A percentile compares a stretch with the other conserved stretches of the same genome.
phyloP scores from a whole-genome alignment of 2,888 invertebrate genomes.

The Vandiemenella viatica region DNA sequence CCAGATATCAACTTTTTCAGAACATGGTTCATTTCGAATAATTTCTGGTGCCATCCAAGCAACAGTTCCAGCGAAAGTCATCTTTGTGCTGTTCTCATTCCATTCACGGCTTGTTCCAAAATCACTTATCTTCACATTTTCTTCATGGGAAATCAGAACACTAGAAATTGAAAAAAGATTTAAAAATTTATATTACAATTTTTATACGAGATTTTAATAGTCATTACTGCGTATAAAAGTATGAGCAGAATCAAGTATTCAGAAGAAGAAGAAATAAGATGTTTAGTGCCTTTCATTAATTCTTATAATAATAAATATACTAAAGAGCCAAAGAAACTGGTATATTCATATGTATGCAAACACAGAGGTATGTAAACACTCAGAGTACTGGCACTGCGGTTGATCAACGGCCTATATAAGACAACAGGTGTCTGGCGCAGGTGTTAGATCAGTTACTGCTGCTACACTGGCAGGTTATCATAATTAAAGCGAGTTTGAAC shows the following conservation, averaged over 20 bases:
- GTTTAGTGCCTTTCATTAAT: too few relatives aligned
- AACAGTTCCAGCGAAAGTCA: slow-evolving; percentile 97
- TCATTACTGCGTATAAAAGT: slow-evolving; percentile 4
- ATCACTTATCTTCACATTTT: slow-evolving; percentile 88
- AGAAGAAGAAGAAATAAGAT: neutral
- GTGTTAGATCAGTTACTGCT: too few relatives aligned
- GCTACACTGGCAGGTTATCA: too few relatives aligned
- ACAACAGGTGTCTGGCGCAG: too few relatives aligned
- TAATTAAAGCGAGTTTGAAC: too few relatives aligned
- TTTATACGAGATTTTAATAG: too few relatives aligned
- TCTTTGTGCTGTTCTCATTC: slow-evolving; percentile 87
- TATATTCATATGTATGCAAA: too few relatives aligned
- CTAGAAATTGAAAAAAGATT: slow-evolving; percentile 33
- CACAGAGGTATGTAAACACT: too few relatives aligned
- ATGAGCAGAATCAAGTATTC: neutral
- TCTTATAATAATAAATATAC: too few relatives aligned
- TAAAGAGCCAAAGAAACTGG: too few relatives aligned
- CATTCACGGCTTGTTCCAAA: slow-evolving; percentile 92
- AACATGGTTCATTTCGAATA: slow-evolving; percentile 89
- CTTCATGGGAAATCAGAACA: slow-evolving; percentile 65
- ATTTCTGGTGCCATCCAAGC: slow-evolving; percentile 99
- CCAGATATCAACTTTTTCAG: slow-evolving; percentile 97
- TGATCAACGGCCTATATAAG: too few relatives aligned
- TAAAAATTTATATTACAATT: neutral
- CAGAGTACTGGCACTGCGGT: too few relatives aligned